Percentiles rank a stretch among this genome's conserved stretches.
Evolutionary conservation across 2,113 vertebrate genomes (phyloP).

Genomic region (Diphyllodes magnificus): DNA sequence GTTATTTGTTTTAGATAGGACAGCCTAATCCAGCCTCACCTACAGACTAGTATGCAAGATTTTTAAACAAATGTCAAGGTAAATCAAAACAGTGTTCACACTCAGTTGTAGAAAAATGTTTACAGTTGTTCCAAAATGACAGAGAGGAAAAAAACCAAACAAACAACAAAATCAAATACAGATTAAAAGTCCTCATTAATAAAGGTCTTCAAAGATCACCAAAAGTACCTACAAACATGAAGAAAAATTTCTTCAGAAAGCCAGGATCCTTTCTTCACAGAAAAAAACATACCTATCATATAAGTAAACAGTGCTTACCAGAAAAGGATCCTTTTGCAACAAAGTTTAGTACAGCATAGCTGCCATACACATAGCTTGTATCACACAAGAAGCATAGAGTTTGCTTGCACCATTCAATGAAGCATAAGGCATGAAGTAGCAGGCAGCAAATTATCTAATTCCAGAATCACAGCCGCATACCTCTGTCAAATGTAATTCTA

Average conservation of each 20-base stretch:
- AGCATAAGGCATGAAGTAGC: not conserved
- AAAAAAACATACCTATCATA: not conserved
- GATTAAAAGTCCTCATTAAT: not conserved
- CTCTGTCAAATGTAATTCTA: not conserved
- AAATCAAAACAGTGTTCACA: not conserved
- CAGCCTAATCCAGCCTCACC: not conserved
- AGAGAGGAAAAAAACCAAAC: accelerated
- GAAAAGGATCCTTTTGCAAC: not conserved
- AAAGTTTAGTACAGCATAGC: not conserved
- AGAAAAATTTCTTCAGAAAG: not conserved
- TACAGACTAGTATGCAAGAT: not conserved
- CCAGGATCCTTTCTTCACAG: not conserved
- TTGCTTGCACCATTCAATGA: not conserved
- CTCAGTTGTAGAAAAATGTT: not conserved
- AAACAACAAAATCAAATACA: not conserved
- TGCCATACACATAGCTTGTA: not conserved
- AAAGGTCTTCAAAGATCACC: not conserved
- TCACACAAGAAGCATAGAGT: not conserved
- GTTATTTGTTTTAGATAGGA: not conserved
- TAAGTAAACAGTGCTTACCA: not conserved
- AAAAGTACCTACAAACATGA: not conserved
- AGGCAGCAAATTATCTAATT: not conserved
- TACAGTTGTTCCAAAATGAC: not conserved
- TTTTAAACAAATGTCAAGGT: not conserved
- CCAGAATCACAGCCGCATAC: not conserved